Percentiles rank a stretch among this genome's conserved stretches.
phyloP scores from a whole-genome alignment of 2,888 invertebrate genomes.

The Drosophila atroscutellata region DNA sequence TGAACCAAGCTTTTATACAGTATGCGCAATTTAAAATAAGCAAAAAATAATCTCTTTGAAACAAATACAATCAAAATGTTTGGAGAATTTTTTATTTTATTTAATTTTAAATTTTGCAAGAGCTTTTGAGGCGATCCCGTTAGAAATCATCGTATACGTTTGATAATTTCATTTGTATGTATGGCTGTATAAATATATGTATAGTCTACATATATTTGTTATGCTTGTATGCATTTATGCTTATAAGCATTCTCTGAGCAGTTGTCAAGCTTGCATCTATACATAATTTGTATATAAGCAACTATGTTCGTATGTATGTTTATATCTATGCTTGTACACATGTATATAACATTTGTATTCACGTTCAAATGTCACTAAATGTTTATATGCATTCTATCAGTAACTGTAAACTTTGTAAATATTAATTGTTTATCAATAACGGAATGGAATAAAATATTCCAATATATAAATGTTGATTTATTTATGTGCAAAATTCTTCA shows the following conservation, averaged over 20 bases:
- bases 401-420: background rate
- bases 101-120: background rate
- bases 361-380: background rate
- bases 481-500: background rate
- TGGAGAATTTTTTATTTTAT: background rate
- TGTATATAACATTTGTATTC: background rate
- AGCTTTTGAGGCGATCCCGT: background rate
- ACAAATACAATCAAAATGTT: background rate
- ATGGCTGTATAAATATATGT: background rate
- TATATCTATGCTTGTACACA: background rate
- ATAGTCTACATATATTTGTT: background rate
- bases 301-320: background rate
- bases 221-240: background rate
- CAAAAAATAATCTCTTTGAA: background rate
- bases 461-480: background rate
- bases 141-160: background rate
- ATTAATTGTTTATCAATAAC: background rate
- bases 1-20: background rate
- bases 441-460: background rate
- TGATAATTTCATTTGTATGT: background rate
- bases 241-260: background rate
- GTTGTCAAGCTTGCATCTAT: background rate
- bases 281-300: background rate
- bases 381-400: background rate
- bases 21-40: background rate